Percentiles rank a stretch among this genome's conserved stretches.
These are phyloP conservation scores for Aphelinus atriplicis DNA, from an alignment of 1,140 invertebrate species.

Conservation along the genomic window DNA sequence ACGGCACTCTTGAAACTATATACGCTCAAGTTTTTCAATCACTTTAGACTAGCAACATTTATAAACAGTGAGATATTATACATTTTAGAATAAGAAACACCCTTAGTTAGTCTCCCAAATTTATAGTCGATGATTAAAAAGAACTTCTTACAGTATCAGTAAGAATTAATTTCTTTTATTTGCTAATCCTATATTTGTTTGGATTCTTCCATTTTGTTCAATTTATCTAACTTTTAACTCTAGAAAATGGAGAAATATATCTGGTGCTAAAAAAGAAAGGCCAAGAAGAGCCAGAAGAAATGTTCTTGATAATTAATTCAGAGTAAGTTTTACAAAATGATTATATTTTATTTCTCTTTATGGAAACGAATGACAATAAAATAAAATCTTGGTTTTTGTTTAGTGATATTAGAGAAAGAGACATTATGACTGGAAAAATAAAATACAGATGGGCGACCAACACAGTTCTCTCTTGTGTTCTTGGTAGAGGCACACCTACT, in stretches of 20 bases:
- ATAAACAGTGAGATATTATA: too few species aligned
- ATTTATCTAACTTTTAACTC: conserved; percentile 22
- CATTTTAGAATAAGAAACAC: too few species aligned
- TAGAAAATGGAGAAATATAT: conserved; percentile 59
- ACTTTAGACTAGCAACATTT: too few species aligned
- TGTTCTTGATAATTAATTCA: conserved; percentile 60
- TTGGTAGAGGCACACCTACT: conserved; percentile 62
- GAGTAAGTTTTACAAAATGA: conserved; percentile 49
- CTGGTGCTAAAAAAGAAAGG: conserved; percentile 55
- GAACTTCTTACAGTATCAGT: too few species aligned
- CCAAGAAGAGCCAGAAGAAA: conserved; percentile 53
- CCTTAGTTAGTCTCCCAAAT: too few species aligned
- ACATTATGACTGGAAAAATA: conserved; percentile 64
- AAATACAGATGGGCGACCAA: conserved; percentile 69
- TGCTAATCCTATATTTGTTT: too few species aligned
- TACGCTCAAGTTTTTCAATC: too few species aligned
- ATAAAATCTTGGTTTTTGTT: conserved; percentile 4
- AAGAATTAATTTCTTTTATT: too few species aligned
- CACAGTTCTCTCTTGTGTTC: conserved; percentile 68
- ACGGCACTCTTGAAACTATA: too few species aligned
- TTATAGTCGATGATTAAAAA: too few species aligned
- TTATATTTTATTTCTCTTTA: conserved; percentile 5
- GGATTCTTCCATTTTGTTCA: neutral
- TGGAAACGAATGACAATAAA: neutral
- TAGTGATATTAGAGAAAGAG: conserved; percentile 65